Conservation (phyloP, 2,888 invertebrate species). For the Alcis repandata region DNA sequence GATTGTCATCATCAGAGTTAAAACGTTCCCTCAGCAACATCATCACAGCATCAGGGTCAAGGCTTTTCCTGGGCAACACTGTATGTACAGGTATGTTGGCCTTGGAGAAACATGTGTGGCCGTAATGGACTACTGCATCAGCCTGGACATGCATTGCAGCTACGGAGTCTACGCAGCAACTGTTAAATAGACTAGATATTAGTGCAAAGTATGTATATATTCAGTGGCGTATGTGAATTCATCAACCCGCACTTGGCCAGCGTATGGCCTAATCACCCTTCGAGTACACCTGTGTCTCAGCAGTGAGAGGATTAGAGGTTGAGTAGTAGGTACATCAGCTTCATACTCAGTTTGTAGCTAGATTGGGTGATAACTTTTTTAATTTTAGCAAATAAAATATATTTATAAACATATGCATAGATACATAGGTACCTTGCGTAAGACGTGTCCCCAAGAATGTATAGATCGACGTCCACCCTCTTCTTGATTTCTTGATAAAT, state of each 20-base stretch:
- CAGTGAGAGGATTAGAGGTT: no score
- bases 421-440: slow-evolving; percentile 90
- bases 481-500: slow-evolving; percentile 87
- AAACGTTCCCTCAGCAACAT: slow-evolving; percentile 54
- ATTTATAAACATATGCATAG: not conserved
- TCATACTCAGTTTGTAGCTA: not conserved
- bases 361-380: no score
- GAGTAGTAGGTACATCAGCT: not conserved
- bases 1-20: slow-evolving; percentile 62
- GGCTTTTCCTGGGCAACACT: slow-evolving; percentile 88
- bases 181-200: slow-evolving; percentile 66
- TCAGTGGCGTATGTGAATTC: no score
- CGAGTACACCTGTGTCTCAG: no score
- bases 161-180: slow-evolving; percentile 96
- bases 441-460: slow-evolving; percentile 95
- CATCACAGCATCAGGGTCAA: slow-evolving; percentile 80
- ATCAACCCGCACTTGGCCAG: no score
- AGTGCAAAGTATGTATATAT: no score
- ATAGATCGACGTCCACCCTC: slow-evolving; percentile 86
- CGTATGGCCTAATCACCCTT: no score
- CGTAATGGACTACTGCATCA: slow-evolving; percentile 96
- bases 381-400: no score
- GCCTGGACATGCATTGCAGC: slow-evolving; percentile 95
- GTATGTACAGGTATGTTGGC: slow-evolving; percentile 91
- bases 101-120: slow-evolving; percentile 94